A percentile compares a stretch with the other conserved stretches of the same genome.
phyloP scores from a whole-genome alignment of 2,888 invertebrate species.

The Calliphora vomitoria region DNA sequence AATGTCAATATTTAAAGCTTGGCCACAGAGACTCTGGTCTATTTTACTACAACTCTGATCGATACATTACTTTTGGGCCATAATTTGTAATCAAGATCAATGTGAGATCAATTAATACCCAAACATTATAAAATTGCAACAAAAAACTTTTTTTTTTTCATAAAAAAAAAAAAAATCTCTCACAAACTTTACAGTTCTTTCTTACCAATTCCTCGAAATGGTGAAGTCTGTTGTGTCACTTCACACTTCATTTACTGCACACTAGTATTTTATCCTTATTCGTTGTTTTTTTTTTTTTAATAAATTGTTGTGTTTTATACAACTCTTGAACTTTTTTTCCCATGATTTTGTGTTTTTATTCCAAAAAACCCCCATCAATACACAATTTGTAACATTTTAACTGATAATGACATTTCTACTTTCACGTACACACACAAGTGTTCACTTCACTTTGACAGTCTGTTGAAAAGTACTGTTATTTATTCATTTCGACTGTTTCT shows the following conservation, averaged over 20 bases:
- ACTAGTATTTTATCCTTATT: neutral
- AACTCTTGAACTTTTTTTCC: no score
- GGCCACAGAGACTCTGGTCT: no score
- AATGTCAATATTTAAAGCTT: no score
- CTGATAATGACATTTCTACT: conserved; percentile 48
- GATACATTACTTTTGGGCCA: no score
- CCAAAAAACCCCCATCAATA: conserved; percentile 45
- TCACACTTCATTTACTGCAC: conserved; percentile 55
- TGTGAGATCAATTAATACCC: no score
- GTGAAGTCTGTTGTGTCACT: conserved; percentile 6
- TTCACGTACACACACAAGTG: neutral
- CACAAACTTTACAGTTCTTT: neutral
- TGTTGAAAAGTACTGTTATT: conserved; percentile 54
- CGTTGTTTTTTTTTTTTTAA: neutral
- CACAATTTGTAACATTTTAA: conserved; percentile 63
- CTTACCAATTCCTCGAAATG: neutral
- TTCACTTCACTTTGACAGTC: conserved; percentile 53
- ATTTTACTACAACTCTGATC: no score
- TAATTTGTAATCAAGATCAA: no score
- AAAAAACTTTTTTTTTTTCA: no score
- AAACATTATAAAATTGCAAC: no score
- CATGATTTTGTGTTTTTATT: neutral
- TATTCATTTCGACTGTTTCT: conserved; percentile 46
- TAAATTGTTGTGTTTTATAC: conserved; percentile 5
- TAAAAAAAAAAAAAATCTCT: no score